Evolutionary conservation across 2,797 vertebrate genomes (phyloP).

Genomic region (Todus mexicanus): DNA sequence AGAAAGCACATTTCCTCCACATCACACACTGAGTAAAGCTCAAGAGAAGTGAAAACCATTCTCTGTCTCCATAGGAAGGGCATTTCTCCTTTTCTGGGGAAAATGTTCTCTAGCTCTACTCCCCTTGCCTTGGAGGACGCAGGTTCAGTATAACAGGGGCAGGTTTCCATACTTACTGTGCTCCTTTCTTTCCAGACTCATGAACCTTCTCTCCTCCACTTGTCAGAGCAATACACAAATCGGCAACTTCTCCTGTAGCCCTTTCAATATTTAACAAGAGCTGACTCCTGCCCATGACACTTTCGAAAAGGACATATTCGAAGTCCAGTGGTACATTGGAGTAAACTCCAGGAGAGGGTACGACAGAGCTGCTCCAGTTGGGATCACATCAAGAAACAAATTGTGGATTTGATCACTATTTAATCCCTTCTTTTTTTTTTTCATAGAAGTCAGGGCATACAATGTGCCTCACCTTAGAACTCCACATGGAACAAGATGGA

Average conservation of each 20-base stretch:
- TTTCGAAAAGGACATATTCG: background rate
- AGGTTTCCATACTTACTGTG: background rate
- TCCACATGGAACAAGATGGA: accelerated
- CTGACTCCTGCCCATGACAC: background rate
- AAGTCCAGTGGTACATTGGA: background rate
- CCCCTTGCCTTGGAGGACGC: background rate
- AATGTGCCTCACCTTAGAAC: background rate
- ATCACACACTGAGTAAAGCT: background rate
- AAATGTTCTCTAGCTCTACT: background rate
- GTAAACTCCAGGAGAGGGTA: background rate
- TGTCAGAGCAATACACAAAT: background rate
- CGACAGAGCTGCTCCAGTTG: background rate
- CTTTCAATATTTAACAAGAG: background rate
- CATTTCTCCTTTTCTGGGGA: background rate
- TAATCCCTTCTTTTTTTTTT: background rate
- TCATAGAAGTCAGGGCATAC: background rate
- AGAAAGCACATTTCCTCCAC: background rate
- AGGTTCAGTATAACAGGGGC: background rate
- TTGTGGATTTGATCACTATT: background rate
- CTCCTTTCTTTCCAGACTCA: background rate
- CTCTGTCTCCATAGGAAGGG: background rate
- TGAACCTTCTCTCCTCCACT: background rate
- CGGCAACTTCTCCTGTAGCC: background rate
- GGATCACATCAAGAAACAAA: background rate
- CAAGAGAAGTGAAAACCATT: background rate